Evolutionary conservation across 2,888 invertebrate genomes (phyloP).

Genomic region (Papilio gigon): DNA sequence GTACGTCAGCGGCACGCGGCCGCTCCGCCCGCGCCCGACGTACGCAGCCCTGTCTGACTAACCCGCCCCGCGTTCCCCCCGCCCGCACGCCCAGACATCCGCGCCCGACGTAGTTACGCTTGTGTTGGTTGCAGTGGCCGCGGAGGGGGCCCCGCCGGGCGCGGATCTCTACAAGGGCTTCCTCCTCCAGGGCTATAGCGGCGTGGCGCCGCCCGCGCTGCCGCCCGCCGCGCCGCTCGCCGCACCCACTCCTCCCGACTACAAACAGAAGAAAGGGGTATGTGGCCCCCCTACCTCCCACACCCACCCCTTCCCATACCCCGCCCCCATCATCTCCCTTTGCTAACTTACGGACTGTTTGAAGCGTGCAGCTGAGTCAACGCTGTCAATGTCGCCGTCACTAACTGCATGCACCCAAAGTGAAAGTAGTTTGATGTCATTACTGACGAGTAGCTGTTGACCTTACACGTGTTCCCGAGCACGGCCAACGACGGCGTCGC

Average conservation of each 20-base stretch:
- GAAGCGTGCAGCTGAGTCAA: constrained; percentile 23
- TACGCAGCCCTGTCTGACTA: constrained; percentile 53
- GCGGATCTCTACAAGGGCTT: constrained; percentile 94
- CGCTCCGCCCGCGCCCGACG: constrained; percentile 69
- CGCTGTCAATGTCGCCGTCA: neutral
- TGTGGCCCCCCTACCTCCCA: constrained; percentile 55
- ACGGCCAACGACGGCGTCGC: no score
- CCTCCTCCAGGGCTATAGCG: constrained; percentile 86
- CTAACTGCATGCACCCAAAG: constrained; percentile 26
- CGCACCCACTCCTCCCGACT: constrained; percentile 68
- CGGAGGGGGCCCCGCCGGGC: constrained; percentile 90
- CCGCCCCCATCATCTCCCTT: constrained; percentile 51
- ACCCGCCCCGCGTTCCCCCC: constrained; percentile 47
- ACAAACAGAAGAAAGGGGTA: constrained; percentile 82
- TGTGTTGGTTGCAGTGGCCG: constrained; percentile 89
- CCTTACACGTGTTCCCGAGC: no score
- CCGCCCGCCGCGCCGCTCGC: constrained; percentile 53
- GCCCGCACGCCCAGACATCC: constrained; percentile 58
- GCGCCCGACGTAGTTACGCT: constrained; percentile 67
- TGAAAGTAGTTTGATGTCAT: neutral
- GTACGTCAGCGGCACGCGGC: constrained; percentile 87
- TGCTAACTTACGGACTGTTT: constrained; percentile 29
- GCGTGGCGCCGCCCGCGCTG: constrained; percentile 62
- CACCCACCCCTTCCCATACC: constrained; percentile 43
- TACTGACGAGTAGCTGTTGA: no score